These are phyloP conservation scores for Drosophila chauvacae DNA, from an alignment of 1,140 invertebrate species.

Conservation along the genomic window DNA sequence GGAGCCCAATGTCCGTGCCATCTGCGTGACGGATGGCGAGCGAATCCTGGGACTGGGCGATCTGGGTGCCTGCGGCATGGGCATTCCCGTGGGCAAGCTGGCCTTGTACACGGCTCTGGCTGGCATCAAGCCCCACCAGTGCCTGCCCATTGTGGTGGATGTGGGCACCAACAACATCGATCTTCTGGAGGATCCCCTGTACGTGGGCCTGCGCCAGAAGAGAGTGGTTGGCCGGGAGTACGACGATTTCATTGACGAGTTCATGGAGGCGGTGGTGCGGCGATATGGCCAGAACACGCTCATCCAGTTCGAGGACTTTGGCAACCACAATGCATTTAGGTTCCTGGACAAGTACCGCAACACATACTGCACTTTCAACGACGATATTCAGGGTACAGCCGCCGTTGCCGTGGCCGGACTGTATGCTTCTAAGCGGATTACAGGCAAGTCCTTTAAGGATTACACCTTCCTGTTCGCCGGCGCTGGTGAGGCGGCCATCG, in stretches of 20 bases:
- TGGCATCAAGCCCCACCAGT: conserved; percentile 96
- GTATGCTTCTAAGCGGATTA: conserved; percentile 92
- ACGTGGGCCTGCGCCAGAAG: conserved; percentile 96
- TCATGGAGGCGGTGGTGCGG: conserved; percentile 97
- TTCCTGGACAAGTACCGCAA: conserved; percentile 94
- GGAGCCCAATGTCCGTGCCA: conserved; percentile 95
- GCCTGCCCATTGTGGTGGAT: conserved; percentile 95
- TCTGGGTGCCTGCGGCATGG: conserved; percentile 94
- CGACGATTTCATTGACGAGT: conserved; percentile 98
- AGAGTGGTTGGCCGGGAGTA: conserved; percentile 94
- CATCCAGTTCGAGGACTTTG: conserved; percentile 98
- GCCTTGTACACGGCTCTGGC: conserved; percentile 96
- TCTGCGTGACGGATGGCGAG: conserved; percentile 98
- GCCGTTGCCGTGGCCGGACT: conserved; percentile 96
- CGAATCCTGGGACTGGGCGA: conserved; percentile 97
- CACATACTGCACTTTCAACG: conserved; percentile 97
- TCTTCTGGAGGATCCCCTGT: conserved; percentile 96
- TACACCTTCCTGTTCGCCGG: conserved; percentile 96
- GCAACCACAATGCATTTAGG: conserved; percentile 95
- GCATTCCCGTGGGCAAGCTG: conserved; percentile 97
- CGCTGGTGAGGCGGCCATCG: conserved; percentile 95
- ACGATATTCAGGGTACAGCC: conserved; percentile 98
- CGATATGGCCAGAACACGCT: conserved; percentile 95
- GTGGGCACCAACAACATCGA: conserved; percentile 96
- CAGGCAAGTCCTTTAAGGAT: conserved; percentile 91